Evolutionary conservation across 2,797 vertebrate genomes (phyloP).

Genomic region (Crax fasciolata): DNA sequence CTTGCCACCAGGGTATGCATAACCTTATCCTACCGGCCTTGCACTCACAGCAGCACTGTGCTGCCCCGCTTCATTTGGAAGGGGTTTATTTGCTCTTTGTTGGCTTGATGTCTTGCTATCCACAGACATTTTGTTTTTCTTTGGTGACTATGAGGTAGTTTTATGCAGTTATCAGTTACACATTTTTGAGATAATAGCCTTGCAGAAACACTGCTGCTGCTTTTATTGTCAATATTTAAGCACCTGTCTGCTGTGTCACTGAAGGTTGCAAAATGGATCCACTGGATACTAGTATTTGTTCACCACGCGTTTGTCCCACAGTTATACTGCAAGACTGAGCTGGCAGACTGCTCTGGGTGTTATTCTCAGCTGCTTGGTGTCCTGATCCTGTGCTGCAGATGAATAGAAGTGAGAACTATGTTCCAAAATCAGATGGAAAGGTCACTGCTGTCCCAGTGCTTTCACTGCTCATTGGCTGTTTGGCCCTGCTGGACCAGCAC

Average conservation of each 20-base stretch:
- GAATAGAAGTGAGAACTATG: not conserved
- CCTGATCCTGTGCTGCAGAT: not conserved
- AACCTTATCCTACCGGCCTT: not conserved
- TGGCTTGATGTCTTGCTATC: not conserved
- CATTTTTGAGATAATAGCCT: not conserved
- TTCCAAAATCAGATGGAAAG: not conserved
- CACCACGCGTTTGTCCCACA: not conserved
- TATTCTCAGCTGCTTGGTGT: not conserved
- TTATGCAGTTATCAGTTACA: not conserved
- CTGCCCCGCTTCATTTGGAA: not conserved
- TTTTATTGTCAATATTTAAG: not conserved
- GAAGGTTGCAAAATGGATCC: not conserved
- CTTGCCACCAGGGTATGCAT: rapidly evolving
- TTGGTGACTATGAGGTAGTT: not conserved
- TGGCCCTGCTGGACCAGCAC: not conserved
- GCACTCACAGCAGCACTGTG: rapidly evolving
- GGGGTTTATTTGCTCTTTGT: not conserved
- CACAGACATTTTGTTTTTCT: not conserved
- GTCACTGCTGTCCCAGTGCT: not conserved
- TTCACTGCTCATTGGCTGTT: not conserved
- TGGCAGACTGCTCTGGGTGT: not conserved
- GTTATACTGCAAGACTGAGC: not conserved
- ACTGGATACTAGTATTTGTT: not conserved
- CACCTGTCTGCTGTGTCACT: not conserved
- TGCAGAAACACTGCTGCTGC: not conserved